These are phyloP conservation scores for Stictocephala bisonia DNA, from an alignment of 2,888 invertebrate species.

Conservation along the genomic window DNA sequence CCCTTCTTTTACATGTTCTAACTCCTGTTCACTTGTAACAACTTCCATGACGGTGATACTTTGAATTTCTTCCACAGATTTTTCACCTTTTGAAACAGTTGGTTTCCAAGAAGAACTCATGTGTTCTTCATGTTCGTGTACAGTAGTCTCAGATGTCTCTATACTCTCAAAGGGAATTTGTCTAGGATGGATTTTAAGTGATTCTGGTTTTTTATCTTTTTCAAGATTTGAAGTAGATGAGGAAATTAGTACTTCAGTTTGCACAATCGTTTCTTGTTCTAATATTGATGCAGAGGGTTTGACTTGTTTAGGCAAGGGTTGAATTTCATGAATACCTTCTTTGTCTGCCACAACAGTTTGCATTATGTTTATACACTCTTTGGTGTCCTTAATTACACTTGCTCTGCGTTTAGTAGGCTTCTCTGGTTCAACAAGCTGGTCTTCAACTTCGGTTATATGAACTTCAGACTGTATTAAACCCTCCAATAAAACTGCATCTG, in stretches of 20 bases:
- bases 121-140: slow-evolving; percentile 62
- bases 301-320: slow-evolving; percentile 53
- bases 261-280: slow-evolving; percentile 65
- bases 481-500: slow-evolving; percentile 64
- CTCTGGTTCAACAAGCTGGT: slow-evolving; percentile 60
- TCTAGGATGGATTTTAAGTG: slow-evolving; percentile 62
- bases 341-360: slow-evolving; percentile 59
- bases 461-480: slow-evolving; percentile 68
- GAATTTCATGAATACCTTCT: slow-evolving; percentile 54
- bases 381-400: slow-evolving; percentile 57
- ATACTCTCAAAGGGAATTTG: slow-evolving; percentile 63
- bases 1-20: slow-evolving; percentile 45
- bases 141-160: slow-evolving; percentile 64
- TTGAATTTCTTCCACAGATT: slow-evolving; percentile 60
- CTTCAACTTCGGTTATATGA: slow-evolving; percentile 68
- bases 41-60: slow-evolving; percentile 63
- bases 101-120: slow-evolving; percentile 57
- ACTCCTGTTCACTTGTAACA: slow-evolving; percentile 57
- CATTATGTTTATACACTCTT: slow-evolving; percentile 58
- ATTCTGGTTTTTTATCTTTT: slow-evolving; percentile 53
- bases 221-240: slow-evolving; percentile 52
- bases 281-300: slow-evolving; percentile 58
- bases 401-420: slow-evolving; percentile 59
- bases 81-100: slow-evolving; percentile 56
- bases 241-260: slow-evolving; percentile 60